Base-by-base conservation (phyloP, 1,140 invertebrate genomes). In the Lordiphosa mommai region DNA sequence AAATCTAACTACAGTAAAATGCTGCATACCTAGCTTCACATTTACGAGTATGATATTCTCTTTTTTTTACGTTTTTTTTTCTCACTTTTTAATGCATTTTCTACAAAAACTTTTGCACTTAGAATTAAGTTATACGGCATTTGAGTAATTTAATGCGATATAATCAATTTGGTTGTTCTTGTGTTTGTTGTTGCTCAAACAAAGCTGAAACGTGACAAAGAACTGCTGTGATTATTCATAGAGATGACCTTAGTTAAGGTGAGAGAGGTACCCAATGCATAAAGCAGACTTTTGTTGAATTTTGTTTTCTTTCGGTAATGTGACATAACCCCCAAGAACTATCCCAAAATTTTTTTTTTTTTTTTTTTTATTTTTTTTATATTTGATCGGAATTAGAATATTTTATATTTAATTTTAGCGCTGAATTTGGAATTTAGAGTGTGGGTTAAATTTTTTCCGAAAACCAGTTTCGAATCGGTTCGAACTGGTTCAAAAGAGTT, bases 1-100 rank as follows among this genome's bases (percentile, higher is more conserved):
- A 67, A 79, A 84, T 77, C 77, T 82, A 82, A 77, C 77, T 84
- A 82, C 77, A 61, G 63, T 77, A 77, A 82, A 82, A 82, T 82
- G 61, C 58, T 69, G 67, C 67, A 70, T 70, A 27, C 23, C 7
- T 27, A 70, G 67, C 65, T 72, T 82, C 61, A 77, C 77, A 77
- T 72, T 72, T 77, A 82, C 63, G 72, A 68, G 56, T 69, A 76
- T 71, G 61, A 71, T 76, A 72, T 72, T 64, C 70, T 63, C 49
- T 51, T 63, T 55, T 49, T 65, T 74, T 53, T 65, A 70, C 53
- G 66, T 60, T 41, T 50, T 41, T 61, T 68, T 53, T 72, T 67
- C 49, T 44, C 43, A 6, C 6, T 10, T 33, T 68, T 70, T 61
- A 61, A 64, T 51, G 73, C 47, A 56, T 74, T 80, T 82, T 82